These are phyloP conservation scores for Oscheius onirici DNA, from an alignment of 2,888 invertebrate species.

Conservation along the genomic window DNA sequence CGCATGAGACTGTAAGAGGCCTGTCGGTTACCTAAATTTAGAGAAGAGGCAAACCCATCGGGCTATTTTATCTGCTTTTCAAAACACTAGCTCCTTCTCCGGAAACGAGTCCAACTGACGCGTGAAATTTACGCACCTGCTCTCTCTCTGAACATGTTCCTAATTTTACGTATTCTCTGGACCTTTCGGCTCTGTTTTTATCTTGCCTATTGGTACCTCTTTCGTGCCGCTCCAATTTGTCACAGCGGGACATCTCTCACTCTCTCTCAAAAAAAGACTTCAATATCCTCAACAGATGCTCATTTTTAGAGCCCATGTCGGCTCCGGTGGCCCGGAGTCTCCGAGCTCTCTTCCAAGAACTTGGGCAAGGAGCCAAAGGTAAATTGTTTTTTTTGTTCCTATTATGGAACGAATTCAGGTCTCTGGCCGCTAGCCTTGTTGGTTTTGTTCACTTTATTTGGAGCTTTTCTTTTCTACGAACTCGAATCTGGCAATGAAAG, in stretches of 20 bases:
- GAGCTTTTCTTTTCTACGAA: conserved; percentile 59
- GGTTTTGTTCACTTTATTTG: conserved; percentile 61
- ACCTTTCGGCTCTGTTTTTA: not conserved
- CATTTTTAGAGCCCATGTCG: conserved; percentile 21
- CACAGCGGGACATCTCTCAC: conserved; percentile 15
- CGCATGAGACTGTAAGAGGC: too few relatives aligned
- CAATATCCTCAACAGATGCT: conserved; percentile 7
- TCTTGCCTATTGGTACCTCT: not conserved
- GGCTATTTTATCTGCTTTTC: too few relatives aligned
- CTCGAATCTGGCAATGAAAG: conserved; percentile 66
- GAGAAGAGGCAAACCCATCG: too few relatives aligned
- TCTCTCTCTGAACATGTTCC: not conserved
- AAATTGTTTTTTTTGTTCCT: not conserved
- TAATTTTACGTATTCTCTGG: not conserved
- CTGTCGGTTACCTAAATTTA: too few relatives aligned
- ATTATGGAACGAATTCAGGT: conserved; percentile 32
- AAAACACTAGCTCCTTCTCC: not conserved
- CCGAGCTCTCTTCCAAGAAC: conserved; percentile 15
- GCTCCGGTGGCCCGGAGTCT: conserved; percentile 28
- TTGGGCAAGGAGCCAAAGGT: conserved; percentile 33
- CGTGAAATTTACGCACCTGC: not conserved
- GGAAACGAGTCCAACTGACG: not conserved
- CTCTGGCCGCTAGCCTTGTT: conserved; percentile 56
- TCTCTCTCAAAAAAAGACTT: not conserved
- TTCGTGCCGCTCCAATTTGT: conserved; percentile 7